phyloP scores from a whole-genome alignment of 2,888 invertebrate species.

The Zootermopsis nevadensis region DNA sequence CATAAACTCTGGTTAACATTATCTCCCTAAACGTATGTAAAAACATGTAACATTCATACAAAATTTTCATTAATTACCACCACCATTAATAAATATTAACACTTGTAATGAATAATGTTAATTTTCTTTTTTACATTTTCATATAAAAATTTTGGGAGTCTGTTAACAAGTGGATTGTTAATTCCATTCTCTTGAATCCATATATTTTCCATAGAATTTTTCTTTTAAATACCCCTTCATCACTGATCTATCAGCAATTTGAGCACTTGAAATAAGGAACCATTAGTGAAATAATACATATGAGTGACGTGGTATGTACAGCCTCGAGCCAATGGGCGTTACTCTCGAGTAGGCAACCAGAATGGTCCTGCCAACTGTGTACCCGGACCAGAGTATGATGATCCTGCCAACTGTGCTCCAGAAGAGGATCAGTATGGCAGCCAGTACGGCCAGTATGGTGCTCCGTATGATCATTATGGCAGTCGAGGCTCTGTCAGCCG shows the following conservation, averaged over 20 bases:
- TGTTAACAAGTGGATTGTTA: too few relatives aligned
- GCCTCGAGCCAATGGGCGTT: constrained; percentile 68
- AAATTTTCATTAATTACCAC: too few relatives aligned
- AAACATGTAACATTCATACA: too few relatives aligned
- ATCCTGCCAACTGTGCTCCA: constrained; percentile 91
- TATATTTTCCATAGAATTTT: background rate
- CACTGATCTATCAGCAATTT: too few relatives aligned
- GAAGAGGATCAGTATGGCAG: constrained; percentile 93
- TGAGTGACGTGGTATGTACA: constrained; percentile 49
- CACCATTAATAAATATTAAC: too few relatives aligned
- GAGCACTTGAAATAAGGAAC: too few relatives aligned
- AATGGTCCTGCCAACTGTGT: constrained; percentile 71
- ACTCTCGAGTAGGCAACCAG: constrained; percentile 77
- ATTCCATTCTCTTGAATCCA: background rate
- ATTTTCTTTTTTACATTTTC: too few relatives aligned
- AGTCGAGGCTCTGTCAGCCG: constrained; percentile 78
- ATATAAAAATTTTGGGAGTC: too few relatives aligned
- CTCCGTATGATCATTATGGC: constrained; percentile 91
- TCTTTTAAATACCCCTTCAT: too few relatives aligned
- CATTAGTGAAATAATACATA: background rate
- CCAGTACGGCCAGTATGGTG: constrained; percentile 83
- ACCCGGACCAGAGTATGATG: constrained; percentile 86
- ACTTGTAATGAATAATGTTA: too few relatives aligned
- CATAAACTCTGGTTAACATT: too few relatives aligned
- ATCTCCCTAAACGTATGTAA: too few relatives aligned